Evolutionary conservation across 2,888 invertebrate species (phyloP), one percentile per base, ranked within the genome.

Genomic region (Thyatira batis): DNA sequence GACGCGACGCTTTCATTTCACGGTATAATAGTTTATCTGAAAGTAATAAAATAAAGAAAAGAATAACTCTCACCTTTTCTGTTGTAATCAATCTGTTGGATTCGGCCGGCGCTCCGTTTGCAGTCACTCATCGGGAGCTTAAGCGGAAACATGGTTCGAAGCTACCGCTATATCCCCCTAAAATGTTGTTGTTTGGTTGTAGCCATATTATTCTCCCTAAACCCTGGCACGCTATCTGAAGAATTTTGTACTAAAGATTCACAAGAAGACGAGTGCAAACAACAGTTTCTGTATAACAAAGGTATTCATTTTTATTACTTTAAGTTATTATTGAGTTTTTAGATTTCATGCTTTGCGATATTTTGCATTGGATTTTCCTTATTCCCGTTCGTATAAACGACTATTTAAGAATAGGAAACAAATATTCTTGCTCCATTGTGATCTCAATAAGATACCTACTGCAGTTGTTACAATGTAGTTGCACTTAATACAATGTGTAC

Each of bases 1-100:
- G 53, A 65, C 56, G 59, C 58, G 69, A 65, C 73, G 76, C 87
- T 87, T 87, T 89, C 85, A 86, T 87, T 87, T 87, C 78, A 86
- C 85, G 85, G 75, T 77, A 60, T 57, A 73, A 73, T 79, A 67
- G 71, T 79, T 80, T 78, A 78, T 80, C 78, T 72, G 67, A 78
- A 74, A 74, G 72, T 69, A 70, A 73, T 65, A 67, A 65, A 73
- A 78, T 39, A 39, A 17, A 39, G 78, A 73, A 71, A 64, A 70
- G 65, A 67, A 66, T 63, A 61, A 66, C 82, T 80, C 70, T 82
- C 79, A 78, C 83, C 68, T 74, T 79, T 78, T 74, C 73, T 66
- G 67, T 68, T 71, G 73, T 72, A 80, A 79, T 79, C 83, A 78
- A 87, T 87, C 76, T 85, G 74, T 73, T 78, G 71, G 72, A 67